phyloP scores from a whole-genome alignment of 2,797 vertebrate species.

The Spondyliosoma cantharus region DNA sequence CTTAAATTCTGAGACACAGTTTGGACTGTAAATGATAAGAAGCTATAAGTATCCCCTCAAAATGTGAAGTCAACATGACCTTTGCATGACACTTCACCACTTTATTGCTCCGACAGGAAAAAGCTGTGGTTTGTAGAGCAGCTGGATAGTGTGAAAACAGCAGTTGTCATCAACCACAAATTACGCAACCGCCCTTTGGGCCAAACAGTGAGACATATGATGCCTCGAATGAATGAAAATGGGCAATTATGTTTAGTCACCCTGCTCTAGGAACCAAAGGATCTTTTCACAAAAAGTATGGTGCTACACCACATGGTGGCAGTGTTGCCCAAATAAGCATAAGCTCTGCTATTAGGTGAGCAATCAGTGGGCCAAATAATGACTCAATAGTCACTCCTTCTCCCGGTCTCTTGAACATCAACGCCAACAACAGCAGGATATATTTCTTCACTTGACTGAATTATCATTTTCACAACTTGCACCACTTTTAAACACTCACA shows the following conservation, averaged over 20 bases:
- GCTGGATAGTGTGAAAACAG: constrained; percentile 15
- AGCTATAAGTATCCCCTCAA: background rate
- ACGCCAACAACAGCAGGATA: constrained; percentile 23
- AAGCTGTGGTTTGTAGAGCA: constrained; percentile 23
- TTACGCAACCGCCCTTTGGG: background rate
- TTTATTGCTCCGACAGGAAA: background rate
- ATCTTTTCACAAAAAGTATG: background rate
- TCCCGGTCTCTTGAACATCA: constrained; percentile 25
- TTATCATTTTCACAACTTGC: constrained; percentile 21
- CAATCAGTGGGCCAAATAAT: background rate
- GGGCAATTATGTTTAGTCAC: constrained; percentile 19
- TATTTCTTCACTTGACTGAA: constrained; percentile 20
- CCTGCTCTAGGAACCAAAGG: background rate
- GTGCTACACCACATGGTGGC: constrained; percentile 67
- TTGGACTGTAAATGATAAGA: background rate
- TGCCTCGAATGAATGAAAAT: background rate
- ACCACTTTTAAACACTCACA: constrained; percentile 26
- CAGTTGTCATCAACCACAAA: constrained; percentile 10
- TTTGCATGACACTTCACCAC: constrained; percentile 2
- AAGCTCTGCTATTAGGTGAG: background rate
- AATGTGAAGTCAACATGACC: background rate
- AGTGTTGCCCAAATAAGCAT: constrained; percentile 40
- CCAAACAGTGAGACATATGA: constrained; percentile 18
- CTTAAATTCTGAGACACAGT: background rate
- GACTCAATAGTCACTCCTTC: background rate